Percentiles rank a stretch among this genome's conserved stretches.
phyloP scores from a whole-genome alignment of 2,888 invertebrate genomes.

The Morpho achilles region DNA sequence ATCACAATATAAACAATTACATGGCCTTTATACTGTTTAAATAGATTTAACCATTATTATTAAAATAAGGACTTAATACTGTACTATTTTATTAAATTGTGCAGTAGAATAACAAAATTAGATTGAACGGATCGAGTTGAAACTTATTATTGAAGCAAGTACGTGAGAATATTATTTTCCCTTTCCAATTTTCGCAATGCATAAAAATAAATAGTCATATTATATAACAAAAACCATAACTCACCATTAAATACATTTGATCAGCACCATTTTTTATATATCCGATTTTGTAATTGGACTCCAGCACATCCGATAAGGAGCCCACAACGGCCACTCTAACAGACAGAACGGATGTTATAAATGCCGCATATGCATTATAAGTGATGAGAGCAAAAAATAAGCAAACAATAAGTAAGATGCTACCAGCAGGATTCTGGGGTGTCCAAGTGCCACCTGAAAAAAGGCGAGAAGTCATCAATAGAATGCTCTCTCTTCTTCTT shows the following conservation, averaged over 20 bases:
- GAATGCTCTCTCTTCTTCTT: too few relatives aligned
- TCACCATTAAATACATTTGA: constrained; percentile 81
- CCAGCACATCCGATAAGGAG: constrained; percentile 78
- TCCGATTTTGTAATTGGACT: constrained; percentile 79
- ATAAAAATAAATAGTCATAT: too few relatives aligned
- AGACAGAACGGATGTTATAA: constrained; percentile 82
- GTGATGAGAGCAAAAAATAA: constrained; percentile 81
- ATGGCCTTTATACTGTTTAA: too few relatives aligned
- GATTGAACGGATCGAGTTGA: too few relatives aligned
- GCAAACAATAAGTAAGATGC: constrained; percentile 77
- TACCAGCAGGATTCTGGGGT: constrained; percentile 77
- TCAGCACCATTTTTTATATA: constrained; percentile 80
- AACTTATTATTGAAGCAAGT: too few relatives aligned
- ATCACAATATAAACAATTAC: too few relatives aligned
- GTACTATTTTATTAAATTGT: too few relatives aligned
- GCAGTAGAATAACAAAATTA: too few relatives aligned
- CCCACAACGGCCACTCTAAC: constrained; percentile 79
- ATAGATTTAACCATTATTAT: too few relatives aligned
- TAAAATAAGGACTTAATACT: too few relatives aligned
- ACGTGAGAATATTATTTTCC: too few relatives aligned
- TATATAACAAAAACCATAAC: constrained; percentile 9
- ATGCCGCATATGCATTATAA: constrained; percentile 83
- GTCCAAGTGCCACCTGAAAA: constrained; percentile 78
- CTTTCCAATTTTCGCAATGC: too few relatives aligned
- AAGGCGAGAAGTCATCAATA: not conserved